Conservation (phyloP, 2,113 vertebrate genomes). For the Pygoscelis antarcticus region DNA sequence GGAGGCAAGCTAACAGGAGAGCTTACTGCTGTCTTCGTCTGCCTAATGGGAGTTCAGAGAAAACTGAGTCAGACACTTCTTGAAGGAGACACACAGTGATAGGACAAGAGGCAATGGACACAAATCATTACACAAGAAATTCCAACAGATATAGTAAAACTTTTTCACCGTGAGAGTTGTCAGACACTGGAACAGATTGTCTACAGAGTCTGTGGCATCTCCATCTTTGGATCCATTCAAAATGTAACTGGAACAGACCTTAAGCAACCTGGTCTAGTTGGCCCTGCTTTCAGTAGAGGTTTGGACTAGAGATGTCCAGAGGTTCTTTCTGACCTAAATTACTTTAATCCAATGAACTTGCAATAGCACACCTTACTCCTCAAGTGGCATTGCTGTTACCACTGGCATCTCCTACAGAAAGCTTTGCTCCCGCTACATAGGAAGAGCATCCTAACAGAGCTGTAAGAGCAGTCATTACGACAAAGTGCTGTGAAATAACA, state of each 20-base stretch:
- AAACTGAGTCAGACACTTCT: background rate
- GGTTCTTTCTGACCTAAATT: background rate
- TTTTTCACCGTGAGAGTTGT: background rate
- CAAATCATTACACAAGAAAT: background rate
- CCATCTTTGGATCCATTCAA: background rate
- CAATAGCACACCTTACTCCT: background rate
- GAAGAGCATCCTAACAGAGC: background rate
- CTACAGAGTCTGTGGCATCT: background rate
- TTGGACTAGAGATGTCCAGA: background rate
- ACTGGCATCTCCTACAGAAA: background rate
- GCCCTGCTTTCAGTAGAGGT: background rate
- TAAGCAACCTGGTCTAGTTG: background rate
- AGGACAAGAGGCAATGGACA: background rate
- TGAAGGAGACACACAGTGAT: background rate
- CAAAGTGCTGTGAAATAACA: background rate
- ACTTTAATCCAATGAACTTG: background rate
- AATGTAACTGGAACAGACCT: background rate
- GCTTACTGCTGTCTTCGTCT: background rate
- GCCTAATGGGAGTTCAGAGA: background rate
- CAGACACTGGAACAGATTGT: background rate
- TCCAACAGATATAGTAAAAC: background rate
- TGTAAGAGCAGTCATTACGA: background rate
- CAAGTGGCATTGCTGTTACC: background rate
- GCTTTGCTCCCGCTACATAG: background rate
- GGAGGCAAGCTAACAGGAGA: background rate